phyloP scores from a whole-genome alignment of 2,113 vertebrate genomes.

The Cephalopterus ornatus region DNA sequence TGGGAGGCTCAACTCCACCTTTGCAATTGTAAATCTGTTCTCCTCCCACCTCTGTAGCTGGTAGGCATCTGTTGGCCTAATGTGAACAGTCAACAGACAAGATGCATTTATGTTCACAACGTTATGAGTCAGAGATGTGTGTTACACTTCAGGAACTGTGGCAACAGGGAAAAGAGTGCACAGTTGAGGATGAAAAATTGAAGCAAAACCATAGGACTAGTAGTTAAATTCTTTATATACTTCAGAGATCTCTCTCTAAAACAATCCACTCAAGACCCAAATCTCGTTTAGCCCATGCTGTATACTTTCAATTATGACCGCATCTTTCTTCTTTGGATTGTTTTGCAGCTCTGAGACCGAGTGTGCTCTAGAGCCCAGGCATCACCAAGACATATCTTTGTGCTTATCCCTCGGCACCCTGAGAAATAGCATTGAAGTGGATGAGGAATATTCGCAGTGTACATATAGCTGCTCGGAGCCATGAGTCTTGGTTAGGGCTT shows the following conservation, averaged over 20 bases:
- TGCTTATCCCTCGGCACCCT: not conserved
- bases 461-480: not conserved
- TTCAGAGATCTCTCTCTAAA: not conserved
- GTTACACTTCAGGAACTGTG: not conserved
- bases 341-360: not conserved
- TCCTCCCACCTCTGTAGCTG: not conserved
- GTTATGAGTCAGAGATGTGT: not conserved
- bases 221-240: constrained; percentile 25
- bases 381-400: not conserved
- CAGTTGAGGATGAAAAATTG: not conserved
- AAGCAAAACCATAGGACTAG: not conserved
- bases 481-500: not conserved
- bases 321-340: not conserved
- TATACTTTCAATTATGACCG: not conserved
- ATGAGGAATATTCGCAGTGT: not conserved
- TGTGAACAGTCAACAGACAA: not conserved
- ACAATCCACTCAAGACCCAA: not conserved
- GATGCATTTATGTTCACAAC: not conserved
- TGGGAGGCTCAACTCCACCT: constrained; percentile 3
- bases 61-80: not conserved
- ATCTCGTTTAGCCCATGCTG: not conserved
- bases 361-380: not conserved
- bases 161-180: not conserved
- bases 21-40: not conserved
- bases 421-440: not conserved